Evolutionary conservation across 2,888 invertebrate genomes (phyloP).

Genomic region (Tiphia femorata): DNA sequence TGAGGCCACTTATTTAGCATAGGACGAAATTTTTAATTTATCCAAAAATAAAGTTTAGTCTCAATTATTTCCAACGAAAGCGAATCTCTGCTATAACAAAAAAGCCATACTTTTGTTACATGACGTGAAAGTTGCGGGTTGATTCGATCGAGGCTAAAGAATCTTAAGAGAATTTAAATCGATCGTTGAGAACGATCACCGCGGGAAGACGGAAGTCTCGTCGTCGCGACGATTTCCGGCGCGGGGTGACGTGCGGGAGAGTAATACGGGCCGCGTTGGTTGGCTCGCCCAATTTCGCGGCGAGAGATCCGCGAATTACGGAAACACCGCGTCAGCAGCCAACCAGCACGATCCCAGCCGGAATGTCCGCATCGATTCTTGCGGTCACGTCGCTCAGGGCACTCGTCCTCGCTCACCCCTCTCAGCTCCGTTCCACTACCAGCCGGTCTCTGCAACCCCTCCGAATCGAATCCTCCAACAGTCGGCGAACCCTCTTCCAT

Average conservation of each 20-base stretch:
- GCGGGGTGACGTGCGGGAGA: not conserved
- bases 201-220: no score
- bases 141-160: no score
- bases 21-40: no score
- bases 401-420: conserved; percentile 15
- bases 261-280: conserved; percentile 3
- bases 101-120: no score
- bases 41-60: no score
- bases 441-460: conserved; percentile 18
- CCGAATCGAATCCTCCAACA: conserved; percentile 23
- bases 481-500: conserved; percentile 12
- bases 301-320: conserved; percentile 34
- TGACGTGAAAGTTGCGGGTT: no score
- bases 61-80: no score
- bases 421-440: conserved; percentile 3
- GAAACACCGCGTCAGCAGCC: conserved; percentile 51
- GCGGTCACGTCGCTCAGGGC: conserved; percentile 50
- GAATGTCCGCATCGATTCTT: conserved; percentile 42
- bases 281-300: conserved; percentile 17
- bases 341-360: conserved; percentile 32
- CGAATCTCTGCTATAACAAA: no score
- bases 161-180: no score
- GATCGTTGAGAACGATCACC: no score
- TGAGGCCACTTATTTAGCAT: no score
- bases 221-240: not conserved